Base-by-base conservation (phyloP, 2,888 invertebrate species). In the Chymomyza procnemis region DNA sequence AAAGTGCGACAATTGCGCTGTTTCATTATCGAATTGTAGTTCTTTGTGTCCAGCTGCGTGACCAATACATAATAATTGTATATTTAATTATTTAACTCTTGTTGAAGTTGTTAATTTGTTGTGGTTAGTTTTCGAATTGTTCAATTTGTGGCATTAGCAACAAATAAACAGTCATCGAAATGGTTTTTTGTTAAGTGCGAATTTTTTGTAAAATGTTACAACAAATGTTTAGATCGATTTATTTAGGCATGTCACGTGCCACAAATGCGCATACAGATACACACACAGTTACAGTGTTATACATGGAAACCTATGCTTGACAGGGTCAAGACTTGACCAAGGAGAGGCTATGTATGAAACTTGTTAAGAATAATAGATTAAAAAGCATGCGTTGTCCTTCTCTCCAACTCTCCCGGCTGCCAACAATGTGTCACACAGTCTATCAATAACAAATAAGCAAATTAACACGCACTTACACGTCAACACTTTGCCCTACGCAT, bases 311-410 rank as follows among this genome's bases (percentile, higher is more conserved):
- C 12, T 41, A 41, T 41, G 34, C 34, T 41, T 21, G 54, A 67
- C 65, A 67, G 65, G 71, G 65, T 71, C 71, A 71, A 65, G 61
- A 71, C 57, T 67, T 67, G 67, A 71, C 74, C 87, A 87, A 87
- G 87, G 88, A 79, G 85, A 87, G 66, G 73, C 67, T 66, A 76
- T 73, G 75, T 66, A 76, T 73, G 75, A 76, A 83, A 80, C 83
- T 69, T 69, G 73, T 73, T 76, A 76, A 75, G 76, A 69, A 76
- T 74, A 67, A 66, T 55, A 58, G 46, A 64, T 66, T 54, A 5
- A 54, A 41, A 54, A 19, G 12, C 54, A 21, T 47, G 16, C 12
- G 47, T n/a, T 4, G n/a, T 16, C n/a, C 47, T 16, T 8, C n/a
- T 1, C 47, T n/a, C n/a, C 41, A 8, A 8, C 8, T 50, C 30